A percentile compares a stretch with the other conserved stretches of the same genome.
These are phyloP conservation scores for Acanthacorydalis orientalis DNA, from an alignment of 2,888 invertebrate species.

Conservation along the genomic window DNA sequence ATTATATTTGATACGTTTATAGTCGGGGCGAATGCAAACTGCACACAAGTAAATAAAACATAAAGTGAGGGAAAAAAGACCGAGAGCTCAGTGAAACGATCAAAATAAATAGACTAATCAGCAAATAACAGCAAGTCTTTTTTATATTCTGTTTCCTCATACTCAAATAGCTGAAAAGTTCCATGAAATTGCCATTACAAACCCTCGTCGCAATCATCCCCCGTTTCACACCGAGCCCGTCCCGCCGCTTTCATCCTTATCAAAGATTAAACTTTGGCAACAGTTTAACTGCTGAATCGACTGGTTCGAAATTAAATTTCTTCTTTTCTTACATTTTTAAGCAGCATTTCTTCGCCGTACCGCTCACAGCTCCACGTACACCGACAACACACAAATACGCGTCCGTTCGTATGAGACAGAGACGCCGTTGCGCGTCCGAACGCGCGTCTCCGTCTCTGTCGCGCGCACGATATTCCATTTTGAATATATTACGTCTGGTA, in stretches of 20 bases:
- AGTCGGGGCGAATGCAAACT: no score
- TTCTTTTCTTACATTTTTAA: slow-evolving; percentile 16
- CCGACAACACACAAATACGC: slow-evolving; percentile 5
- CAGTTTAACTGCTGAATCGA: slow-evolving; percentile 33
- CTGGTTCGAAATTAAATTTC: slow-evolving; percentile 38
- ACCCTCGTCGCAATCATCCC: not conserved
- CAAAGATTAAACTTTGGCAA: slow-evolving; percentile 33
- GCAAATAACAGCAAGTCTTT: no score
- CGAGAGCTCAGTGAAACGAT: no score
- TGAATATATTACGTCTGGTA: no score
- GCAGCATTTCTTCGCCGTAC: not conserved
- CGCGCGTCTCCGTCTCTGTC: not conserved
- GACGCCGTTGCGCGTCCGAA: no score
- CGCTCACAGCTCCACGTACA: not conserved
- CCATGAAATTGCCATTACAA: slow-evolving; percentile 14
- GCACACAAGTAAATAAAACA: no score
- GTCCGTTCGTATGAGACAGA: not conserved
- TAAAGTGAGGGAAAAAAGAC: no score
- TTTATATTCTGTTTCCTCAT: no score
- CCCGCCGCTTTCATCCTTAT: slow-evolving; percentile 17
- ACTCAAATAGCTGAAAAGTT: no score
- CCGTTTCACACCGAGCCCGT: no score
- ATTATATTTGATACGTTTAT: no score
- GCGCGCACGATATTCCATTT: not conserved
- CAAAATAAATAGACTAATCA: no score